Base-by-base conservation (phyloP, 2,888 invertebrate species). In the Ectemnius lituratus region DNA sequence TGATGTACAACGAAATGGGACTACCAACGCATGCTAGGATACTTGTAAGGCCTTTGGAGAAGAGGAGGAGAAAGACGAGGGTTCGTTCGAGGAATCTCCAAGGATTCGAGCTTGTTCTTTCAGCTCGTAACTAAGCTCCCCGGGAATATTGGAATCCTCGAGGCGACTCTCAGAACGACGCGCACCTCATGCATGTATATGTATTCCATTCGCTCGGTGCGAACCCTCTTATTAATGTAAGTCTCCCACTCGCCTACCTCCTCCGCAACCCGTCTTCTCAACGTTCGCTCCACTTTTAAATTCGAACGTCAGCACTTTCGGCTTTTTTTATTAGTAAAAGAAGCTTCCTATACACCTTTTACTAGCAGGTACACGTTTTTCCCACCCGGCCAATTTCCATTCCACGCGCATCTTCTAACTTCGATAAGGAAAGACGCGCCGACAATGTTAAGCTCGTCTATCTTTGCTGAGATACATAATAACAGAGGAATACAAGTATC, bases 141-240 rank as follows among this genome's bases (percentile, higher is more conserved):
- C 28, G 46, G 56, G 74, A 67, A 76, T 76, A 74, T 74, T 70
- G 70, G 66, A 74, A 70, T 64, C 70, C 23, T 27, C 67, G 58
- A 27, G 67, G 49, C 27, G 13, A n/a, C 14, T 13, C 14, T 58
- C 20, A 58, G 76, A 66, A n/a, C 27, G 70, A 70, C 66, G 69
- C 73, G 73, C 16, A 61, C 20, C 72, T 70, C 72, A 47, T 70
- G 76, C 70, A 73, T 76, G 76, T 76, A 62, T 76, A 78, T 76
- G 37, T 37, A 37, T 37, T 78, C 70, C 67, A 62, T 71, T 76
- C 60, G 69, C 70, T 56, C 23, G 57, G 57, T 27, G 52, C 59
- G 37, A 37, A 37, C 37, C 37, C 69, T 58, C 76, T 67, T 78
- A 77, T 77, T 77, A 62, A 65, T 67, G 69, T 56, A 60, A 58